phyloP scores from a whole-genome alignment of 2,113 vertebrate species.

The Excalfactoria chinensis region DNA sequence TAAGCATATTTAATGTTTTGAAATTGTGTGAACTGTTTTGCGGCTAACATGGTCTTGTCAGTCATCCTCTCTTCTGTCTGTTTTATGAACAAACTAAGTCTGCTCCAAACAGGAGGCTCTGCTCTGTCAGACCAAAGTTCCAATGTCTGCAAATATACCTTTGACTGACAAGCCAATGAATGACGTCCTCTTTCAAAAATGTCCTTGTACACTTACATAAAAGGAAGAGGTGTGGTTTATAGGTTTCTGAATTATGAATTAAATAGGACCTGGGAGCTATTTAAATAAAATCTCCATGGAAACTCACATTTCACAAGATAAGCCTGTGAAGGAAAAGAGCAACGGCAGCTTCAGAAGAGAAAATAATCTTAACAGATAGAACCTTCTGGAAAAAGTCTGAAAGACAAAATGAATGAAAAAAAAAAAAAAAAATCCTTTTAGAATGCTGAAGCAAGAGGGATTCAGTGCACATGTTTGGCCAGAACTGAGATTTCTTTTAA shows the following conservation, averaged over 20 bases:
- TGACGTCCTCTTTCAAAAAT: not conserved
- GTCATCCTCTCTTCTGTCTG: not conserved
- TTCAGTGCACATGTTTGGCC: not conserved
- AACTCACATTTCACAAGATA: conserved; percentile 50
- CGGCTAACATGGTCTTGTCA: not conserved
- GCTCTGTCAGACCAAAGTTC: conserved; percentile 18
- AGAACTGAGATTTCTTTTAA: not conserved
- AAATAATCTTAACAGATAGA: conserved; percentile 22
- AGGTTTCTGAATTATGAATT: conserved; percentile 44
- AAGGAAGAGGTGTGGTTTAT: not conserved
- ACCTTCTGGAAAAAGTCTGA: not conserved
- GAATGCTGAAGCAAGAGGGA: conserved; percentile 21
- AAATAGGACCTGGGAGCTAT: conserved; percentile 26
- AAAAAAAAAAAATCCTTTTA: not conserved
- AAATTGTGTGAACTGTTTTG: not conserved
- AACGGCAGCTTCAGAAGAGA: not conserved
- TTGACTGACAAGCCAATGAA: conserved; percentile 59
- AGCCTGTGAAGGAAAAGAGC: conserved; percentile 15
- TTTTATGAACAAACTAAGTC: conserved; percentile 27
- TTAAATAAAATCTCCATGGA: conserved; percentile 46
- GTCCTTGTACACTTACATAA: not conserved
- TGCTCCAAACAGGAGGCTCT: conserved; percentile 10
- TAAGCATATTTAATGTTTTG: not conserved
- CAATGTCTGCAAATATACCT: conserved; percentile 55
- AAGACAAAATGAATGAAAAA: not conserved